Conservation (phyloP, 2,113 vertebrate species). For the Marmota flaviventris region DNA sequence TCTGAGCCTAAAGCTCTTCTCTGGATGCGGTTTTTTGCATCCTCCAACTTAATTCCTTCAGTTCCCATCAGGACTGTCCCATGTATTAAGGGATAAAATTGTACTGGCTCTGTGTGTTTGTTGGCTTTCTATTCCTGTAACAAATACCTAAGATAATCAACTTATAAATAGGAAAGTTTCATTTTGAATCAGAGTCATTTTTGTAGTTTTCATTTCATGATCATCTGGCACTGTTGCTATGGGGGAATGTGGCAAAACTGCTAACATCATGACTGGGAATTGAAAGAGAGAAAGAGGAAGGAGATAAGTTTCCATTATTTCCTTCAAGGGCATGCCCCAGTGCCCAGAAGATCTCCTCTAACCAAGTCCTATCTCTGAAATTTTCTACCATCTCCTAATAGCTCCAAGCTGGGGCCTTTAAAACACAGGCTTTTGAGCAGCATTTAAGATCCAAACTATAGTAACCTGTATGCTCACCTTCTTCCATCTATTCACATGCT, state of each 20-base stretch:
- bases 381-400: neutral
- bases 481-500: slow-evolving; percentile 73
- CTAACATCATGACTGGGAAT: neutral
- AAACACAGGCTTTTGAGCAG: neutral
- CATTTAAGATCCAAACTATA: neutral
- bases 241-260: neutral
- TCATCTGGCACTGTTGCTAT: neutral
- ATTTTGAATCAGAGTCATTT: neutral
- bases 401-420: neutral
- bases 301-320: neutral
- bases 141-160: neutral
- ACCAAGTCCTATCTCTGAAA: neutral
- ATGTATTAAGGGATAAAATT: neutral
- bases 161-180: neutral
- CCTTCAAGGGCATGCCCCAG: neutral
- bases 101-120: neutral
- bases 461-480: neutral
- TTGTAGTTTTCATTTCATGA: neutral
- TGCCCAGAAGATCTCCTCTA: neutral
- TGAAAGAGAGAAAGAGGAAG: neutral
- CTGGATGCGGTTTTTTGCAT: neutral
- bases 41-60: neutral
- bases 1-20: neutral
- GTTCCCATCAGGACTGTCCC: neutral
- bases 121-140: neutral